Percentiles rank a stretch among this genome's conserved stretches.
Conservation (phyloP, 2,888 invertebrate genomes). For the Bhutanitis thaidina region DNA sequence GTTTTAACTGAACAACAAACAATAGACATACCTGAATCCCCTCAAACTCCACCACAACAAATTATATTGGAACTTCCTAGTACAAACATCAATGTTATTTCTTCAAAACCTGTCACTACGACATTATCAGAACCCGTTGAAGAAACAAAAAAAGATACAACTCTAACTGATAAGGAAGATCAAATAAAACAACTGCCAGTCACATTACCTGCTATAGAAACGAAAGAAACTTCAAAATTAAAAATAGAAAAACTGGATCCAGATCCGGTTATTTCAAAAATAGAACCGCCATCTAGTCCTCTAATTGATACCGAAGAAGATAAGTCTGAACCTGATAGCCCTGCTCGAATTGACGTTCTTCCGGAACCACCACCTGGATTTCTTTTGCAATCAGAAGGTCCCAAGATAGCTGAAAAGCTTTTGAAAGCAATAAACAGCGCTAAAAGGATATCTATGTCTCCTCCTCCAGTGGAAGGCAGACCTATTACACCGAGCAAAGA, state of each 20-base stretch:
- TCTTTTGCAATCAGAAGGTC: slow-evolving; percentile 70
- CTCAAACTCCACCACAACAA: slow-evolving; percentile 49
- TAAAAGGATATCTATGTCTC: slow-evolving; percentile 73
- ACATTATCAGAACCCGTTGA: slow-evolving; percentile 1
- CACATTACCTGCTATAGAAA: slow-evolving; percentile 39
- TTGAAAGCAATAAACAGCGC: slow-evolving; percentile 81
- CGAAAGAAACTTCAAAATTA: slow-evolving; percentile 32
- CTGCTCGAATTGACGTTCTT: slow-evolving; percentile 68
- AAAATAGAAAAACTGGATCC: slow-evolving; percentile 46
- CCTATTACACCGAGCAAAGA: slow-evolving; percentile 57
- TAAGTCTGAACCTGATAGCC: slow-evolving; percentile 73
- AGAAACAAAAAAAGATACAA: slow-evolving; percentile 6
- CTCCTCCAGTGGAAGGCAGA: slow-evolving; percentile 54
- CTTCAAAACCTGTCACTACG: slow-evolving; percentile 18
- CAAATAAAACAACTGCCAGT: slow-evolving; percentile 36
- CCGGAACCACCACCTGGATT: slow-evolving; percentile 73
- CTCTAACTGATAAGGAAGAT: slow-evolving; percentile 28
- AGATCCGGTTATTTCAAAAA: slow-evolving; percentile 39
- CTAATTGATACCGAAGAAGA: slow-evolving; percentile 70
- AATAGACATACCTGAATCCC: slow-evolving; percentile 44
- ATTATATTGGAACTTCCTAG: slow-evolving; percentile 25
- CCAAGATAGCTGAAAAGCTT: slow-evolving; percentile 82
- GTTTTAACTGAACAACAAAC: slow-evolving; percentile 35
- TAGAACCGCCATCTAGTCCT: slow-evolving; percentile 64
- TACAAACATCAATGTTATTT: slow-evolving; percentile 16